Evolutionary conservation across 2,888 invertebrate genomes (phyloP), one percentile per base, ranked within the genome.

Genomic region (Pseudococcus viburni): DNA sequence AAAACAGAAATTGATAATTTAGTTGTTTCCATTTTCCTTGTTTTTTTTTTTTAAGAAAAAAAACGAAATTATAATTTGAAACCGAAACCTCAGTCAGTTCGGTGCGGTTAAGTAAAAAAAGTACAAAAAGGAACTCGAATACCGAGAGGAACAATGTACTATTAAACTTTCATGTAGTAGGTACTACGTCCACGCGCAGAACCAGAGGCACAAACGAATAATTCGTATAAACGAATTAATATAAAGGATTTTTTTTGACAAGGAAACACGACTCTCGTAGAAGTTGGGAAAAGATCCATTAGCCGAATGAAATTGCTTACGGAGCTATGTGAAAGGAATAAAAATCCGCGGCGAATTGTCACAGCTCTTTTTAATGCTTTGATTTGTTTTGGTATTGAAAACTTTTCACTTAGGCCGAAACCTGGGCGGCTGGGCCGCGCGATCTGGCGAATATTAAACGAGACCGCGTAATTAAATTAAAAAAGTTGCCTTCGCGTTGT

Each of bases 311-410:
- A 83, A 83, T 83, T 83, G 73, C 80, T 83, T 12, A 33, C 80
- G 80, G 73, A 73, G 46, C 80, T 83, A 83, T 46, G 80, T 46
- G 80, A 83, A 83, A 46, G 46, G 46, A 83, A 83, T 83, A 83
- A 83, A 83, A 83, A 73, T 73, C 73, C 33, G 73, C 80, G 80
- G 46, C 42, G 19, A 83, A 19, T 46, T 83, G 80, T 83, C 80
- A 46, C 80, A 19, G 80, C 46, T 46, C 80, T 83, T 83, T 83
- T 83, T 83, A 83, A 83, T 83, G 15, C 80, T 83, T 83, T 83
- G 80, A 83, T 83, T 83, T 83, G 80, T 83, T 83, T 83, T 19
- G 19, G 80, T 83, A 83, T 83, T 83, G 46, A 42, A 83, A 83
- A 83, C 80, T 83, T 83, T 83, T 22, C 80, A 46, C 80, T 73